These are phyloP conservation scores for Strix uralensis DNA, from an alignment of 2,113 vertebrate genomes.

Conservation along the genomic window DNA sequence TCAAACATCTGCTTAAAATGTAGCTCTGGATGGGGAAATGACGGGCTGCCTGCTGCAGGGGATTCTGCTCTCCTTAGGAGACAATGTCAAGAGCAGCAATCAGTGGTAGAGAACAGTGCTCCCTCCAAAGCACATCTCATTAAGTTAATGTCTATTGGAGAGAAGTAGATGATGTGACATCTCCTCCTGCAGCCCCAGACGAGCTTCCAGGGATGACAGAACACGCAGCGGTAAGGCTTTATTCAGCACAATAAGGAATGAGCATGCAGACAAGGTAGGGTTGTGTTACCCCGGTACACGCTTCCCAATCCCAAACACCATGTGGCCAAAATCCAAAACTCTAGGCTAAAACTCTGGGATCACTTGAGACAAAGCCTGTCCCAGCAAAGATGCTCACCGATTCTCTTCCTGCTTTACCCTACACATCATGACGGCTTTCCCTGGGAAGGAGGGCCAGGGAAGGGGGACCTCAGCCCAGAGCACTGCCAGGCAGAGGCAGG, in stretches of 20 bases:
- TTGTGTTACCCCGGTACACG: neutral
- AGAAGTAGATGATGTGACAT: neutral
- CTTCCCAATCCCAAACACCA: neutral
- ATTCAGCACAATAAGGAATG: neutral
- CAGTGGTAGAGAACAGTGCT: neutral
- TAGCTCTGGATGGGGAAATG: accelerated
- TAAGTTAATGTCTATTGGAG: neutral
- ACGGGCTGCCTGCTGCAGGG: neutral
- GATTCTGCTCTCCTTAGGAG: neutral
- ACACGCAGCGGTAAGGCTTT: neutral
- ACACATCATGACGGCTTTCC: neutral
- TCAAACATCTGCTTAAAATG: neutral
- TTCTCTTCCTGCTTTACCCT: neutral
- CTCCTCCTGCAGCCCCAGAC: neutral
- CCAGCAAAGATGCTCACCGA: accelerated
- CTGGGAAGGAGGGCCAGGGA: neutral
- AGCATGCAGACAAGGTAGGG: neutral
- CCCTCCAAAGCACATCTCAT: neutral
- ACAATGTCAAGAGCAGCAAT: neutral
- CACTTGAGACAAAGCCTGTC: neutral
- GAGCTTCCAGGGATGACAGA: neutral
- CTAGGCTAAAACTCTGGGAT: neutral
- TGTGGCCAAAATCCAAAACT: neutral
- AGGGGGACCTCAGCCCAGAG: neutral
- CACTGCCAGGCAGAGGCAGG: neutral